Base-by-base conservation (phyloP, 2,888 invertebrate species). In the Protodeltote pygarga region DNA sequence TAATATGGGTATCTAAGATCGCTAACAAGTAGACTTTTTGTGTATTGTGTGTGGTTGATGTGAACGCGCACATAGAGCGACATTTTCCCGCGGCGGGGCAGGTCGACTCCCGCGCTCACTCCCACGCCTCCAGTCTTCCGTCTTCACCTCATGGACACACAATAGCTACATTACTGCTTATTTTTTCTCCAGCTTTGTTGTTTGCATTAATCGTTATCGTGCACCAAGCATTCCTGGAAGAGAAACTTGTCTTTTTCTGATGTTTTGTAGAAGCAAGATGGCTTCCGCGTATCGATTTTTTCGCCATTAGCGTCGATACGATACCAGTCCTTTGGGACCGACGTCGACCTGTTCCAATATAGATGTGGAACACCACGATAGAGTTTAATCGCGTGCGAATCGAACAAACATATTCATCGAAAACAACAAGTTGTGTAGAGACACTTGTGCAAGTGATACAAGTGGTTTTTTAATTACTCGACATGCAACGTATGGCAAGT, bases 61-160 rank as follows among this genome's bases (percentile, higher is more conserved):
- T 75, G 83, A 85, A 83, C 79, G 62, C 67, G 67, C 53, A 62
- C 69, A 49, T 51, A 55, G 73, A 77, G 74, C 70, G 73, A 75
- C 66, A 79, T 79, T 83, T 90, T 88, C 87, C 87, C 88, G 88
- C 84, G 83, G 46, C 68, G 41, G 73, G 60, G 73, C 82, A 79
- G 81, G 82, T 79, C 77, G 78, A 57, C 64, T 75, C 76, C 76
- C 72, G 78, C 72, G 73, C 73, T 66, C 64, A 67, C 81, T 88
- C 90, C 85, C 91, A 89, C 90, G 88, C 69, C 71, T 71, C 73
- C 66, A 72, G 78, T 79, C 86, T 86, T 83, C 87, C 85, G 83
- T 80, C 84, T 83, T 77, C 79, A 74, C 77, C 74, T 79, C 77
- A 73, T 73, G 82, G 77, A 77, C 79, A 73, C 60, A 89, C 89